These are phyloP conservation scores for Heliconius nattereri DNA, from an alignment of 1,140 invertebrate species.

Conservation along the genomic window DNA sequence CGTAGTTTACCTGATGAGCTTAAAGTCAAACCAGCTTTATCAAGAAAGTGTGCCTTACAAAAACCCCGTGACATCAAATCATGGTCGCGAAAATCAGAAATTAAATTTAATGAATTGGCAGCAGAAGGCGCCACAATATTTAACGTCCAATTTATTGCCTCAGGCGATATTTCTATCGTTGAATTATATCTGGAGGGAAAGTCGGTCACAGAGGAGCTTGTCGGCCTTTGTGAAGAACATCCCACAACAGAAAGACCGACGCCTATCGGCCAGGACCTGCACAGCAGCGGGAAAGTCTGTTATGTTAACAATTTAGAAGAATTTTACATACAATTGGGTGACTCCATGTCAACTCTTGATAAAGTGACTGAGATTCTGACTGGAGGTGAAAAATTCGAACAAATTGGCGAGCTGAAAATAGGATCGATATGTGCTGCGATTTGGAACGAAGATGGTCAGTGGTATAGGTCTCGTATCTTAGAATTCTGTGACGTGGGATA, in stretches of 20 bases:
- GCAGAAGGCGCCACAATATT: constrained; percentile 85
- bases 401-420: constrained; percentile 74
- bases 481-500: constrained; percentile 80
- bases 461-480: constrained; percentile 84
- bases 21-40: constrained; percentile 82
- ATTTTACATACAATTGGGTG: constrained; percentile 85
- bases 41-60: constrained; percentile 84
- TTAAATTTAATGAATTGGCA: constrained; percentile 84
- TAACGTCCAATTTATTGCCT: constrained; percentile 83
- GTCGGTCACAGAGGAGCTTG: constrained; percentile 83
- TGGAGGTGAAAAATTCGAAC: constrained; percentile 79
- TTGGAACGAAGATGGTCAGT: constrained; percentile 84
- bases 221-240: constrained; percentile 76
- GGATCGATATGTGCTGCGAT: constrained; percentile 84
- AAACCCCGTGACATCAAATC: constrained; percentile 82
- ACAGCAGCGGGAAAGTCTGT: constrained; percentile 76
- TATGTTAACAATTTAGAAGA: constrained; percentile 82
- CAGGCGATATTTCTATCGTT: constrained; percentile 84
- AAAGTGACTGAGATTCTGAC: constrained; percentile 82
- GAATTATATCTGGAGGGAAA: constrained; percentile 83
- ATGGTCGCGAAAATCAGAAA: constrained; percentile 84
- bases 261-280: constrained; percentile 67
- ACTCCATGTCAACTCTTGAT: constrained; percentile 80
- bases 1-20: constrained; percentile 84
- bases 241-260: constrained; percentile 57